Percentiles rank a stretch among this genome's conserved stretches.
phyloP scores from a whole-genome alignment of 1,140 invertebrate genomes.

The Geopemphigus sp. region DNA sequence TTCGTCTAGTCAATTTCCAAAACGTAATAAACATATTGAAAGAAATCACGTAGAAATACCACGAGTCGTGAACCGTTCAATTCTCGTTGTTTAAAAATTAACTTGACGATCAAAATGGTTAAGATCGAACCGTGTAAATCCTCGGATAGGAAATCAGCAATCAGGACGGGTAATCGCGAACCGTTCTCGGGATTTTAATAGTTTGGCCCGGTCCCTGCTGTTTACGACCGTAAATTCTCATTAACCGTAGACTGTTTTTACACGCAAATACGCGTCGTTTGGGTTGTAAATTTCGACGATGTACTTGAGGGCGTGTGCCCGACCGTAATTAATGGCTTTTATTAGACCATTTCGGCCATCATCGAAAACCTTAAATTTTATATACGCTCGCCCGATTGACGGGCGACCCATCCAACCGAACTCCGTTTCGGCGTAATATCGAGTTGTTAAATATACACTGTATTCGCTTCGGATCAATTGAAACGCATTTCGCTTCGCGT shows the following conservation, averaged over 20 bases:
- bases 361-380: constrained; percentile 1
- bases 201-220: neutral
- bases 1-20: too few species aligned
- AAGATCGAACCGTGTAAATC: too few species aligned
- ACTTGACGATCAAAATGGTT: too few species aligned
- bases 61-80: too few species aligned
- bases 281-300: neutral
- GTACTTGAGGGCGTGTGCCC: neutral
- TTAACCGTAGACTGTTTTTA: neutral
- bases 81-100: too few species aligned
- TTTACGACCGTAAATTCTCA: neutral
- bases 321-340: neutral
- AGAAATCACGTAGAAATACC: too few species aligned
- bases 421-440: neutral
- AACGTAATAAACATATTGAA: too few species aligned
- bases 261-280: neutral
- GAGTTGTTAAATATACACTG: neutral
- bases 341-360: neutral
- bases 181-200: neutral
- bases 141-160: too few species aligned
- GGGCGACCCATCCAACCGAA: too few species aligned
- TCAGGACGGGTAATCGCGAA: neutral
- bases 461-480: neutral
- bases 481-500: neutral
- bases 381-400: too few species aligned